Evolutionary conservation across 2,797 vertebrate genomes (phyloP).

Genomic region (Trachurus trachurus): DNA sequence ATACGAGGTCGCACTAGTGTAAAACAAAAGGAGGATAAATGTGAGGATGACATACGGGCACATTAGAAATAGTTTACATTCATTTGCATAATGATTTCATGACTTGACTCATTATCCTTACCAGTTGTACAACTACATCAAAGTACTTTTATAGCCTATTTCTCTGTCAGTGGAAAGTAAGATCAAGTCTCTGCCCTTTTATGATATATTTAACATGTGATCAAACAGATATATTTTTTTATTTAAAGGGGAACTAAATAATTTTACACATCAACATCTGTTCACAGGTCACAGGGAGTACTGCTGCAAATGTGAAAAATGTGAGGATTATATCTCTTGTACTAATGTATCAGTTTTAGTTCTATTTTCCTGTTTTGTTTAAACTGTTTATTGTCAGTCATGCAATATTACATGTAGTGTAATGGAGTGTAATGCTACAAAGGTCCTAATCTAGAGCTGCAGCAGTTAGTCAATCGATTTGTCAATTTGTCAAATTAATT

Average conservation of each 20-base stretch:
- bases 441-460: neutral
- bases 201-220: neutral
- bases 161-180: neutral
- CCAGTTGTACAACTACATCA: neutral
- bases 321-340: neutral
- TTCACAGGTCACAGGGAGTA: neutral
- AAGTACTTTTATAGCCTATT: neutral
- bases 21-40: conserved; percentile 30
- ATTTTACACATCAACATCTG: neutral
- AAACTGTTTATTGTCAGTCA: neutral
- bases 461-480: neutral
- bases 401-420: too few species aligned
- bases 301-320: neutral
- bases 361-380: neutral
- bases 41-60: neutral
- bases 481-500: neutral
- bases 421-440: too few species aligned
- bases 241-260: neutral
- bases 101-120: neutral
- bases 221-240: neutral
- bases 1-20: conserved; percentile 26
- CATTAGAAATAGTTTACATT: neutral
- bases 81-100: conserved; percentile 2
- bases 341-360: too few species aligned
- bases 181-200: neutral